Percentiles rank a stretch among this genome's conserved stretches.
These are phyloP conservation scores for Ptychodera flava DNA, from an alignment of 35 echinoderm and acorn worm species.

Conservation along the genomic window DNA sequence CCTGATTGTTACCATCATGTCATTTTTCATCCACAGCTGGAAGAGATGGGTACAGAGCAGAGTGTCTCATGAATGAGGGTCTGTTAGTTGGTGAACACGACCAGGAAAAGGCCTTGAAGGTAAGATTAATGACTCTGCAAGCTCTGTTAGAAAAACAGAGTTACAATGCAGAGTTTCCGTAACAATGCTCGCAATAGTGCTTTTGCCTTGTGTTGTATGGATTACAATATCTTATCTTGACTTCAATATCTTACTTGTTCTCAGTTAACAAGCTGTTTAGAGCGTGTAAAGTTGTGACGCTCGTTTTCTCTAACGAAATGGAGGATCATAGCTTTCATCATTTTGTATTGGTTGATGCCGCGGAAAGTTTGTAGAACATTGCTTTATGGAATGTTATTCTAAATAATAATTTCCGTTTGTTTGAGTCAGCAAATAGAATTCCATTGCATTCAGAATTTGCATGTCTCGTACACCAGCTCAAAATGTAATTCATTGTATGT, in stretches of 20 bases:
- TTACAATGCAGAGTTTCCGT: background rate
- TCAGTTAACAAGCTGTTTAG: background rate
- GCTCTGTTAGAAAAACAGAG: background rate
- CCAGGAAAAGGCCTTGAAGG: conserved; percentile 42
- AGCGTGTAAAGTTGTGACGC: background rate
- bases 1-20: too few relatives aligned
- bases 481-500: too few relatives aligned
- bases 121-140: conserved; percentile 13
- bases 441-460: too few relatives aligned
- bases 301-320: too few relatives aligned
- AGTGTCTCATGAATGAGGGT: conserved; percentile 74
- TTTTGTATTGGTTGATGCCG: too few relatives aligned
- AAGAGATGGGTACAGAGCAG: conserved; percentile 55
- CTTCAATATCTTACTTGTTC: background rate
- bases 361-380: too few relatives aligned
- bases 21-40: conserved; percentile 37
- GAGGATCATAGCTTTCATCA: too few relatives aligned
- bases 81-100: conserved; percentile 39
- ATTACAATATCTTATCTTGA: background rate
- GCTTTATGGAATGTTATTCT: too few relatives aligned
- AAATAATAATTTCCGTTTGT: too few relatives aligned
- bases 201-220: background rate
- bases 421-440: too few relatives aligned
- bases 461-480: too few relatives aligned
- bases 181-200: background rate